Evolutionary conservation across 1,140 invertebrate species (phyloP).

Genomic region (Metopolophium dirhodum): DNA sequence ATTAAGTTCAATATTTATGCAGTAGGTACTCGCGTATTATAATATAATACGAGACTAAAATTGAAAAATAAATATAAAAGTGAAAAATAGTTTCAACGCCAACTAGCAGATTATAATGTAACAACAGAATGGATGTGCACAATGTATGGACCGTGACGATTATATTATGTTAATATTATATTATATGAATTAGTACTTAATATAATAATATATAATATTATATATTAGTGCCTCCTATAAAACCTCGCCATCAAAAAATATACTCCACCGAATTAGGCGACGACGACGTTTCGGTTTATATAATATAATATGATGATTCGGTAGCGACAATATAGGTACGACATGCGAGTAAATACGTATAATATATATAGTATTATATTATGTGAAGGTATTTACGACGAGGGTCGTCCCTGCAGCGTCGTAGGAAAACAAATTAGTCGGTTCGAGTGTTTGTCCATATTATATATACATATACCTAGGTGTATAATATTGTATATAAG

Average conservation of each 20-base stretch:
- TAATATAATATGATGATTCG: not conserved
- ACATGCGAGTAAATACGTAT: not conserved
- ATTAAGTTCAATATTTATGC: too few species aligned
- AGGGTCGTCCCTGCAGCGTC: not conserved
- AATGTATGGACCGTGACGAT: too few species aligned
- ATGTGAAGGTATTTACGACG: not conserved
- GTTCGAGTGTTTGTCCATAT: conserved; percentile 41
- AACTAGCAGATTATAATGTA: too few species aligned
- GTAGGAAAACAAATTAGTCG: conserved; percentile 56
- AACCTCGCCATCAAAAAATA: not conserved
- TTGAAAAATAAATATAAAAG: too few species aligned
- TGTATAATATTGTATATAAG: not conserved
- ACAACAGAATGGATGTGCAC: too few species aligned
- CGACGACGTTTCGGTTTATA: not conserved
- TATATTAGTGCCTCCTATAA: too few species aligned
- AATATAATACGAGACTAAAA: too few species aligned
- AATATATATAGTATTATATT: not conserved
- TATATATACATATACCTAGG: not conserved
- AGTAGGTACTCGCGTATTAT: too few species aligned
- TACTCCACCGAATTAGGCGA: not conserved
- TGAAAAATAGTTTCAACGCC: too few species aligned
- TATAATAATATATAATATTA: too few species aligned
- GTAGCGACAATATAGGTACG: not conserved
- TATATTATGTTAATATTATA: too few species aligned
- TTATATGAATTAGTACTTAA: too few species aligned